A percentile compares a stretch with the other conserved stretches of the same genome.
These are phyloP conservation scores for Lasioglossum oenotherae DNA, from an alignment of 2,888 invertebrate genomes.

Conservation along the genomic window DNA sequence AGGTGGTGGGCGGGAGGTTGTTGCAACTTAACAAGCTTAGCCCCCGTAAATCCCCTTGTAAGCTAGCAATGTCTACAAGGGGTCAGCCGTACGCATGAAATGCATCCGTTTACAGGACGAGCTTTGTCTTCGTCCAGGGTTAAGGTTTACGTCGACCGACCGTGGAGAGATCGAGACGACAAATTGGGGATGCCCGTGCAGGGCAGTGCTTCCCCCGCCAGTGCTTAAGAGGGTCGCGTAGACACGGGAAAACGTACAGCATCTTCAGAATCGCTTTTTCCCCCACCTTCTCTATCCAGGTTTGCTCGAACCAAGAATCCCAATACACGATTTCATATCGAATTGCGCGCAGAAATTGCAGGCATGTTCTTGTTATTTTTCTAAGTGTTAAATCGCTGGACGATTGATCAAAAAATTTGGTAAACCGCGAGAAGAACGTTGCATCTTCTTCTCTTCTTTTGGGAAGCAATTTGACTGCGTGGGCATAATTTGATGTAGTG, in stretches of 20 bases:
- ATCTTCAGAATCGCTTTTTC: background rate
- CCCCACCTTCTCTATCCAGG: background rate
- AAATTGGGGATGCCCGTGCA: slow-evolving; percentile 55
- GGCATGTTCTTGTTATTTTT: too few species aligned
- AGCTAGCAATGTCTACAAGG: slow-evolving; percentile 84
- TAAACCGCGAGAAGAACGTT: background rate
- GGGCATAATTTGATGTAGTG: background rate
- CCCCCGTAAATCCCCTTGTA: slow-evolving; percentile 84
- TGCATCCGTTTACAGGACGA: slow-evolving; percentile 82
- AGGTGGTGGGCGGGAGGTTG: slow-evolving; percentile 75
- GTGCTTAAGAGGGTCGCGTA: slow-evolving; percentile 17
- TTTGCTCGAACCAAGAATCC: background rate
- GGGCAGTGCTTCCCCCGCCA: slow-evolving; percentile 47
- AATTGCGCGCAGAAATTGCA: background rate
- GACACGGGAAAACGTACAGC: slow-evolving; percentile 1
- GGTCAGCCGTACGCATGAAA: slow-evolving; percentile 84
- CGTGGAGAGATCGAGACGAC: slow-evolving; percentile 56
- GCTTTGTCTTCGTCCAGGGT: slow-evolving; percentile 73
- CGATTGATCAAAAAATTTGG: background rate
- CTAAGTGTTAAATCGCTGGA: too few species aligned
- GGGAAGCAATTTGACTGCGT: background rate
- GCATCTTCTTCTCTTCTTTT: background rate
- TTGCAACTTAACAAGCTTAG: slow-evolving; percentile 84
- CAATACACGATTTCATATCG: background rate
- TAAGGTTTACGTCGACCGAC: slow-evolving; percentile 68